Evolutionary conservation across 1,140 invertebrate genomes (phyloP).

Genomic region (Drosophila novamexicana): DNA sequence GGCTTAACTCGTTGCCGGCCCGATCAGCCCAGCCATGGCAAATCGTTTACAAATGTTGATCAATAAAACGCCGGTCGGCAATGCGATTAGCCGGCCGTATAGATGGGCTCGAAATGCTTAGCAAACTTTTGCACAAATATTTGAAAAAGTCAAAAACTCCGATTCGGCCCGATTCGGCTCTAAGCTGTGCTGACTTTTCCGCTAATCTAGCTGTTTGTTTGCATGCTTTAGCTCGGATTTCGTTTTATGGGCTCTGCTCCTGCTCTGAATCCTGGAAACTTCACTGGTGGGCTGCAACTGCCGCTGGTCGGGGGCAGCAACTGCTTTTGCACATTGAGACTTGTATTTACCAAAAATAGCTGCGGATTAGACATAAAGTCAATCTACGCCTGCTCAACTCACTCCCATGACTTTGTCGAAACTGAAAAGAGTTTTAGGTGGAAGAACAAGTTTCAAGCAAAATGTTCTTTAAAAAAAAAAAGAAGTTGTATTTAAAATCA

Average conservation of each 20-base stretch:
- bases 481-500: too few species aligned
- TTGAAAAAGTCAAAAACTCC: conserved; percentile 71
- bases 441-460: too few species aligned
- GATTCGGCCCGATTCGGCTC: neutral
- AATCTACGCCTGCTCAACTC: conserved; percentile 39
- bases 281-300: neutral
- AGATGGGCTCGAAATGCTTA: conserved; percentile 26
- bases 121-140: conserved; percentile 73
- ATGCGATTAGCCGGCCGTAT: conserved; percentile 66
- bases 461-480: too few species aligned
- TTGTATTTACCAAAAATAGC: conserved; percentile 68
- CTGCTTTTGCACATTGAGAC: conserved; percentile 31
- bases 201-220: conserved; percentile 77
- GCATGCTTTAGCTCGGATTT: conserved; percentile 79
- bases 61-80: conserved; percentile 67
- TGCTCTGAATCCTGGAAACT: neutral
- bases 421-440: neutral
- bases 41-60: conserved; percentile 81
- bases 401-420: neutral
- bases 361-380: conserved; percentile 68
- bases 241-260: conserved; percentile 53
- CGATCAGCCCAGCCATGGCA: conserved; percentile 44
- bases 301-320: conserved; percentile 24
- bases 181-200: conserved; percentile 63
- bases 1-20: conserved; percentile 27